phyloP scores from a whole-genome alignment of 2,888 invertebrate species.

The Drosophila setosimentum region DNA sequence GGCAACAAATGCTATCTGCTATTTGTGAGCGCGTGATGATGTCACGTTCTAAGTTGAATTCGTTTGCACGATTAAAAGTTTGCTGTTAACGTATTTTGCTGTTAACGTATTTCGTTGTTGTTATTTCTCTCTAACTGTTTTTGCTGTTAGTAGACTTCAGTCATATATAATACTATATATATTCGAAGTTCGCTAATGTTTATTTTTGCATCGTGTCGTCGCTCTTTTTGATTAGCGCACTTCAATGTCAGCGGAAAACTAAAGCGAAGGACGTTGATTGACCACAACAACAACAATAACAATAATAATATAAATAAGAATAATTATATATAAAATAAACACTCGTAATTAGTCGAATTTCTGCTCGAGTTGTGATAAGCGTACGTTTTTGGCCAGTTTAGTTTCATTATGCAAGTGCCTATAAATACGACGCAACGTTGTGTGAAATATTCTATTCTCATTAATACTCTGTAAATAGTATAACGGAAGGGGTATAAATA shows the following conservation, averaged over 20 bases:
- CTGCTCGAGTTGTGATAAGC: slow-evolving; percentile 32
- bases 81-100: slow-evolving; percentile 66
- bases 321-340: slow-evolving; percentile 3
- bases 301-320: slow-evolving; percentile 2
- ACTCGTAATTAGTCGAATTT: slow-evolving; percentile 34
- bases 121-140: slow-evolving; percentile 19
- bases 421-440: slow-evolving; percentile 39
- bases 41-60: slow-evolving; percentile 79
- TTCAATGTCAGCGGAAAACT: slow-evolving; percentile 46
- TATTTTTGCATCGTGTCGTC: slow-evolving; percentile 71
- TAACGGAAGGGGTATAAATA: background rate
- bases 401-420: slow-evolving; percentile 49
- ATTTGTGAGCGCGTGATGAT: slow-evolving; percentile 76
- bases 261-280: slow-evolving; percentile 70
- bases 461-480: background rate
- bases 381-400: background rate
- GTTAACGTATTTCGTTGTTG: slow-evolving; percentile 24
- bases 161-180: slow-evolving; percentile 30
- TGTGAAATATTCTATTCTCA: background rate
- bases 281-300: slow-evolving; percentile 42
- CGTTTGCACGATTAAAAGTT: slow-evolving; percentile 72
- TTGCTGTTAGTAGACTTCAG: slow-evolving; percentile 30
- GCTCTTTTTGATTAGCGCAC: slow-evolving; percentile 67
- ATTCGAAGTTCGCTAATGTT: slow-evolving; percentile 74
- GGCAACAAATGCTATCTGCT: slow-evolving; percentile 51